Percentiles rank a stretch among this genome's conserved stretches.
Conservation (phyloP, 2,113 vertebrate genomes). For the Erythrocercus mccallii region DNA sequence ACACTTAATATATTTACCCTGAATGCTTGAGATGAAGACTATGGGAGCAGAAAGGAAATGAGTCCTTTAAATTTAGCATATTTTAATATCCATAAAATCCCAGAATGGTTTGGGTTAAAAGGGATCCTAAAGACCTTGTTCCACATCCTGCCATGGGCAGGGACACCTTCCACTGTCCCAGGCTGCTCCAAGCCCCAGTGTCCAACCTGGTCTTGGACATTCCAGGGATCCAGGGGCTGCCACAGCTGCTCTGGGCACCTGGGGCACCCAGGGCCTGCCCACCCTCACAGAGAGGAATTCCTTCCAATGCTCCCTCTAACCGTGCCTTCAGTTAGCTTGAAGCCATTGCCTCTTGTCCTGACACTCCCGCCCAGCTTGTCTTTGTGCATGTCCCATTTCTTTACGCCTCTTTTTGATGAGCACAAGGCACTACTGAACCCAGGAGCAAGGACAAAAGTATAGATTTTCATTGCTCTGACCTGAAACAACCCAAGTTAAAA, state of each 20-base stretch:
- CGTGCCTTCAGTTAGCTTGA: background rate
- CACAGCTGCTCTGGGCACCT: background rate
- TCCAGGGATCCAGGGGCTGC: background rate
- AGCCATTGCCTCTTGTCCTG: background rate
- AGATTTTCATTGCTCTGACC: background rate
- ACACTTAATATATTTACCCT: background rate
- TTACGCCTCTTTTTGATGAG: rapidly evolving
- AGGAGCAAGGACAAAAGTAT: background rate
- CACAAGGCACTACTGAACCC: too few relatives aligned
- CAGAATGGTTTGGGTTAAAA: background rate
- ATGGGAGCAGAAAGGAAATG: background rate
- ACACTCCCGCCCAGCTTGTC: rapidly evolving
- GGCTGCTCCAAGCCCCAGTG: background rate
- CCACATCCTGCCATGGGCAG: background rate
- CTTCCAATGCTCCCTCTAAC: rapidly evolving
- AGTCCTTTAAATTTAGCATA: background rate
- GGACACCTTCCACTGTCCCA: background rate
- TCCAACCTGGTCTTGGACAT: background rate
- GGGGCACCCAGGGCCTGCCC: background rate
- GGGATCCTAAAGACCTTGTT: rapidly evolving
- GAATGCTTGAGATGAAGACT: background rate
- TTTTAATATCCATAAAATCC: background rate
- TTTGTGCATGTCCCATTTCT: background rate
- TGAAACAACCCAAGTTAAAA: rapidly evolving
- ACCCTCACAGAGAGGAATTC: background rate